These are phyloP conservation scores for Sinonovacula constricta DNA, from an alignment of 1,140 invertebrate genomes.

Conservation along the genomic window DNA sequence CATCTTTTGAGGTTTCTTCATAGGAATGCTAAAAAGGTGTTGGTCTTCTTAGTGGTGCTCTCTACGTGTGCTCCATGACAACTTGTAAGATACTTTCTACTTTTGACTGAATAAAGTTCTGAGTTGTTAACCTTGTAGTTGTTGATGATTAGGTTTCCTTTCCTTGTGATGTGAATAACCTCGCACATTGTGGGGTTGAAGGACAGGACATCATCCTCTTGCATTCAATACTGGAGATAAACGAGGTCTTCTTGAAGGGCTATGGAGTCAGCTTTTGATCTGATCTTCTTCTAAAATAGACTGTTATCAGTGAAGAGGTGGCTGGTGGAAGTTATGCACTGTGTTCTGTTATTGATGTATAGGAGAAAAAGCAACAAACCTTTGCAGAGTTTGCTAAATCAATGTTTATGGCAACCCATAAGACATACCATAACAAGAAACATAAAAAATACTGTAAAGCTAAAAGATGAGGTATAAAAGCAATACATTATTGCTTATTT, in stretches of 20 bases:
- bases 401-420: too few species aligned
- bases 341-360: too few species aligned
- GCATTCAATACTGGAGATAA: conserved; percentile 36
- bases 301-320: too few species aligned
- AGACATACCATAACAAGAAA: too few species aligned
- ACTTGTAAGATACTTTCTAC: conserved; percentile 10
- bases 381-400: too few species aligned
- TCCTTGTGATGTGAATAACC: conserved; percentile 26
- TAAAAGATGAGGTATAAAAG: too few species aligned
- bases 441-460: too few species aligned
- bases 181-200: conserved; percentile 46
- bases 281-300: too few species aligned
- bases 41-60: conserved; percentile 13
- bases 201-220: conserved; percentile 30
- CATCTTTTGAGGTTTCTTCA: conserved; percentile 24
- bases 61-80: not conserved
- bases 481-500: too few species aligned
- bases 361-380: too few species aligned
- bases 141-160: not conserved
- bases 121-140: not conserved
- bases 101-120: not conserved
- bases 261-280: too few species aligned
- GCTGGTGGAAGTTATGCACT: too few species aligned
- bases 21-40: conserved; percentile 24
- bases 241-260: conserved; percentile 31